These are phyloP conservation scores for Cryptoleucopteryx plumbea DNA, from an alignment of 2,113 vertebrate species.

Conservation along the genomic window DNA sequence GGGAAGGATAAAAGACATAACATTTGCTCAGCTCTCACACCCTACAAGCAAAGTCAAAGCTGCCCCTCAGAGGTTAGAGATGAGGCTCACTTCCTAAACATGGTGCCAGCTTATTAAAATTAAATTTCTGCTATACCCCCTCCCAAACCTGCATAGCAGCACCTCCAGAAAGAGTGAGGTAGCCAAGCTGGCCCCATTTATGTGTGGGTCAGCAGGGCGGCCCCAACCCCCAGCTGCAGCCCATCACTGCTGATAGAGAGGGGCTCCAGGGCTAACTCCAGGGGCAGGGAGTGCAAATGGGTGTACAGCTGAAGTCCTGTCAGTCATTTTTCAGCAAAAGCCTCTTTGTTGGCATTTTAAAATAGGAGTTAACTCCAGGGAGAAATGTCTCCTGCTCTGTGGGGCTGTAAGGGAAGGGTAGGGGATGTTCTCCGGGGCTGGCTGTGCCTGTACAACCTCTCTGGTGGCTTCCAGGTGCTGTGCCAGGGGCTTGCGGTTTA, in stretches of 20 bases:
- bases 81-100: not conserved
- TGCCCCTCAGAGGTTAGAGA: not conserved
- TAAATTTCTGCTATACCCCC: not conserved
- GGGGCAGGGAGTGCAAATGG: not conserved
- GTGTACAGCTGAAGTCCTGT: not conserved
- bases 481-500: not conserved
- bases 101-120: not conserved
- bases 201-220: not conserved
- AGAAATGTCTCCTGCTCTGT: not conserved
- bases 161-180: accelerated
- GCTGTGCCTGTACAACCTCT: not conserved
- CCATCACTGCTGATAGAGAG: not conserved
- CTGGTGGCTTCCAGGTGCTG: not conserved
- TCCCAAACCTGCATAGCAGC: not conserved
- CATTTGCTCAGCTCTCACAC: not conserved
- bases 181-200: not conserved
- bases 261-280: not conserved
- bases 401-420: not conserved
- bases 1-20: not conserved
- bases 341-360: not conserved
- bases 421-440: not conserved
- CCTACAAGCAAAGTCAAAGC: not conserved
- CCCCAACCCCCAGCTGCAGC: not conserved
- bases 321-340: not conserved
- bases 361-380: not conserved